A percentile compares a stretch with the other conserved stretches of the same genome.
Evolutionary conservation across 2,797 vertebrate species (phyloP).

Genomic region (Hoplostethus mediterraneus): DNA sequence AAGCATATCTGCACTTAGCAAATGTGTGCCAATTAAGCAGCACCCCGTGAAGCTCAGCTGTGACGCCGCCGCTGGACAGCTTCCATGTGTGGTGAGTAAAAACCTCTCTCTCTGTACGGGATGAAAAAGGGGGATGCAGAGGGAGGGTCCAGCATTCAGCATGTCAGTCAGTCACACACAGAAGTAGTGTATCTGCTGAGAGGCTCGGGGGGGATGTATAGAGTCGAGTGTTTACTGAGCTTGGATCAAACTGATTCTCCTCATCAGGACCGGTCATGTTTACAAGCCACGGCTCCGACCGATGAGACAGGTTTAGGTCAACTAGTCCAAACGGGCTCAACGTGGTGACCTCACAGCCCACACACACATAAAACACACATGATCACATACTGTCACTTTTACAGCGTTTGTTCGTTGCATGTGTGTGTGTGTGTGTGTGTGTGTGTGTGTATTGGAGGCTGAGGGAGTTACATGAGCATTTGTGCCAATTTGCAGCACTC

Average conservation of each 20-base stretch:
- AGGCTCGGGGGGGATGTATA: constrained; percentile 9
- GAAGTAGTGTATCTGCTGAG: constrained; percentile 28
- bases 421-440: constrained; percentile 8
- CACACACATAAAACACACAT: constrained; percentile 52
- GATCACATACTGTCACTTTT: constrained; percentile 57
- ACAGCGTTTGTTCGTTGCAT: neutral
- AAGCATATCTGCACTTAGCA: constrained; percentile 79
- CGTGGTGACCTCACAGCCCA: constrained; percentile 52
- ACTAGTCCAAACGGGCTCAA: constrained; percentile 52
- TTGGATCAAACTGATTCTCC: neutral
- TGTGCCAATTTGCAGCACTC: constrained; percentile 51
- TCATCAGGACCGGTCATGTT: neutral
- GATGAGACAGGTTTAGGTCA: constrained; percentile 38
- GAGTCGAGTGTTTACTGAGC: neutral
- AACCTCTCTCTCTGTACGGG: constrained; percentile 45
- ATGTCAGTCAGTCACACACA: constrained; percentile 24
- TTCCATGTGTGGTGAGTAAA: constrained; percentile 70
- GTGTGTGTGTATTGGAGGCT: constrained; percentile 37
- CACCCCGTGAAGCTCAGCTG: constrained; percentile 77
- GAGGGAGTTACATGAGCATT: constrained; percentile 16
- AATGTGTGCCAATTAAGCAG: constrained; percentile 79
- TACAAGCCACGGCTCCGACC: constrained; percentile 4
- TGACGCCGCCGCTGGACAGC: constrained; percentile 59
- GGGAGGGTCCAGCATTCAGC: constrained; percentile 31
- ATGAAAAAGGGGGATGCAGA: constrained; percentile 26